Evolutionary conservation across 2,113 vertebrate genomes (phyloP), one percentile per base, ranked within the genome.

Genomic region (Oryzias curvinotus): DNA sequence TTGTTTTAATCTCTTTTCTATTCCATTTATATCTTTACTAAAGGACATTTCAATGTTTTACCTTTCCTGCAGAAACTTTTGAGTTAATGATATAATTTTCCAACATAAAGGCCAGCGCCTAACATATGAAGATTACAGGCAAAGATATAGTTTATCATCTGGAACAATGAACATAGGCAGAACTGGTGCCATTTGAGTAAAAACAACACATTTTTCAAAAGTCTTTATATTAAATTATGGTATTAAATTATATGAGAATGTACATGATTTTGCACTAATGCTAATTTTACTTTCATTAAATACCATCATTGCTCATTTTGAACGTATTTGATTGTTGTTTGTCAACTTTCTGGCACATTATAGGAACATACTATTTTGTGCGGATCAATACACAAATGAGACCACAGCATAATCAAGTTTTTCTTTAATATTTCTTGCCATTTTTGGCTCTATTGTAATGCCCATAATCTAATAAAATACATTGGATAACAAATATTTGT

Each of bases 301-400:
- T 23, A 18, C 12, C 62, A 42, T 65, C 7, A 58, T 26, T n/a
- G 21, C 36, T 46, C 57, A 41, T 52, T 47, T 57, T 30, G 14
- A 43, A 52, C 25, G 42, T 17, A 42, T 49, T 57, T 1, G 41
- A 16, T 62, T 65, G 30, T 13, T 17, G 50, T 71, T 66, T 57
- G 56, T 61, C 41, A 14, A 4, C 57, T 56, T 45, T 42, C 52
- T 56, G 12, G 21, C 71, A 64, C 59, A 62, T 41, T 12, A 23
- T 23, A 58, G 69, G 68, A 53, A 43, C 46, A 23, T 26, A 21
- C 23, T 42, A 54, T 52, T 73, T 45, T 65, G 26, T 42, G 49
- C 56, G 68, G 71, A 81, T 81, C 77, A 63, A 65, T 66, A 54
- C 57, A 61, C 72, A 85, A 74, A 81, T 57, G 55, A 68, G 18